Conservation (phyloP, 2,797 vertebrate species). For the Labroides dimidiatus region DNA sequence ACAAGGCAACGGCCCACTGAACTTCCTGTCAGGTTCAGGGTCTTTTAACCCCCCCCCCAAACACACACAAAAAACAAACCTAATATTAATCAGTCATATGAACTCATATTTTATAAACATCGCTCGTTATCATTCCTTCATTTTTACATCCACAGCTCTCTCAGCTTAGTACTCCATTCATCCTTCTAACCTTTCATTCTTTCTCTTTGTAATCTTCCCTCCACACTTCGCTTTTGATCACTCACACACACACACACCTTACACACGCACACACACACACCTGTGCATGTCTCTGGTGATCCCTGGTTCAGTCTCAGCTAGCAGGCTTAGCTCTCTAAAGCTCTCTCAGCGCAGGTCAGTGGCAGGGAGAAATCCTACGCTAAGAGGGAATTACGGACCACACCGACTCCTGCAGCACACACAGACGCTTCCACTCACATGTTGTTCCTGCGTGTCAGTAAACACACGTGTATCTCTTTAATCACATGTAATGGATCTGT, state of each 20-base stretch:
- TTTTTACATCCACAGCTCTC: conserved; percentile 13
- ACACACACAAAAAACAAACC: no score
- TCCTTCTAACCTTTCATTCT: conserved; percentile 60
- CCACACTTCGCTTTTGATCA: conserved; percentile 39
- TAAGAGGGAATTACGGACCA: conserved; percentile 75
- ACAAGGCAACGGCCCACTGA: conserved; percentile 16
- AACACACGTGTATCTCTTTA: background rate
- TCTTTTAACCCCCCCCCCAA: no score
- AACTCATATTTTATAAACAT: no score
- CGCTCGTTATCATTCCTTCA: background rate
- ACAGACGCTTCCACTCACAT: conserved; percentile 21
- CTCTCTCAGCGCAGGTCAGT: conserved; percentile 64
- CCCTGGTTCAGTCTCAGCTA: conserved; percentile 73
- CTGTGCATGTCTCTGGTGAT: conserved; percentile 63
- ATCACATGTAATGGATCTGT: background rate
- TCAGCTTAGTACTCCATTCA: background rate
- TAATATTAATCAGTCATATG: no score
- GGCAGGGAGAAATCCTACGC: conserved; percentile 69
- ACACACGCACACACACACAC: conserved; percentile 36
- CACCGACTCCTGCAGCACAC: conserved; percentile 44
- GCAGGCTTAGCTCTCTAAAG: conserved; percentile 76
- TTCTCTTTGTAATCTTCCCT: conserved; percentile 33
- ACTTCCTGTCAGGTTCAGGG: conserved; percentile 46
- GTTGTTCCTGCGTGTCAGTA: conserved; percentile 5
- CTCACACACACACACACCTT: conserved; percentile 20